Percentiles rank a stretch among this genome's conserved stretches.
These are phyloP conservation scores for Vipera latastei DNA, from an alignment of 2,797 vertebrate species.

Conservation along the genomic window DNA sequence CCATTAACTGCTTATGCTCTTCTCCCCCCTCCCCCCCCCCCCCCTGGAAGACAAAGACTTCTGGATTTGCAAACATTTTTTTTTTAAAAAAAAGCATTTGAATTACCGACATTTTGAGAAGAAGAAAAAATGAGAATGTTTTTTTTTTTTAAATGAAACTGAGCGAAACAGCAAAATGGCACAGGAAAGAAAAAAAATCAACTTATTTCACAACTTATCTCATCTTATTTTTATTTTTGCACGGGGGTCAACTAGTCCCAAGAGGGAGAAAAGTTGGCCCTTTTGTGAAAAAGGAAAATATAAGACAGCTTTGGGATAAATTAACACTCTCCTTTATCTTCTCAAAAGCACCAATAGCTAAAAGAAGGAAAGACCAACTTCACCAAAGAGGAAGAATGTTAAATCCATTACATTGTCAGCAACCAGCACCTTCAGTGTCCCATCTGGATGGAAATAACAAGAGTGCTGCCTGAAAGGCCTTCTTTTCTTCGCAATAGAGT, in stretches of 20 bases:
- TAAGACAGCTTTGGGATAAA: not conserved
- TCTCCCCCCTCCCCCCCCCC: accelerated
- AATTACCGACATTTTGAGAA: not conserved
- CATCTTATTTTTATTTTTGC: not conserved
- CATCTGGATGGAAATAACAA: conserved; percentile 25
- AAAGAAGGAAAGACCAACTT: conserved; percentile 10
- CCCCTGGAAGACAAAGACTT: not conserved
- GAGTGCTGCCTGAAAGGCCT: not conserved
- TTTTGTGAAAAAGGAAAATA: not conserved
- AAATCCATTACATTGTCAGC: conserved; percentile 18
- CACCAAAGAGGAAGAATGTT: not conserved
- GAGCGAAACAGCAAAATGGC: not conserved
- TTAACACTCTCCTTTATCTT: not conserved
- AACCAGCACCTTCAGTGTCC: conserved; percentile 33
- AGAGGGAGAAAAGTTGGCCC: not conserved
- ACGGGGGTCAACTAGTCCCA: not conserved
- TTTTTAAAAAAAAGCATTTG: not conserved
- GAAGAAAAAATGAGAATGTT: not conserved
- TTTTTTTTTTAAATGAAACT: not conserved
- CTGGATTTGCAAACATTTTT: not conserved
- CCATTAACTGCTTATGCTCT: not conserved
- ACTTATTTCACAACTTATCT: not conserved
- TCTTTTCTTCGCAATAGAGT: not conserved
- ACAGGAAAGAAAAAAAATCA: not conserved
- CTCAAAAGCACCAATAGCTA: not conserved